Base-by-base conservation (phyloP, 92 coral and sea anemone genomes). In the Hydrozoanthus gracilis region DNA sequence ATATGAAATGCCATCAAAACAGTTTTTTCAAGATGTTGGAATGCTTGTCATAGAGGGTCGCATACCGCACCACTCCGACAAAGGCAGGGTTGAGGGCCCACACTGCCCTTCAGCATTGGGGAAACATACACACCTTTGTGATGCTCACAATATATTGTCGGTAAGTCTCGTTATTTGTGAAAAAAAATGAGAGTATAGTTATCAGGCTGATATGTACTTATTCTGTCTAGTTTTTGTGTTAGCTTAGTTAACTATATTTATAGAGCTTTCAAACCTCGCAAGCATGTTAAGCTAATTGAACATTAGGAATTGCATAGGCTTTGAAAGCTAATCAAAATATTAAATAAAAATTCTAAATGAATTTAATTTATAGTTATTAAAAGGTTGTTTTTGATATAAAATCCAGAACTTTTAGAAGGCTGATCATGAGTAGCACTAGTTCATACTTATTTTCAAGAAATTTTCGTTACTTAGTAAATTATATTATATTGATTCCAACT, bases 11-110 rank as follows among this genome's bases (percentile, higher is more conserved):
- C 98, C 93, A 48, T 86, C 98, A 51, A 94, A 92, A 89, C 96
- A 94, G 78, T 94, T 94, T 90, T 92, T 97, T 89, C 88, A 91
- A 47, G 95, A 97, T 48, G 87, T 97, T 52, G 98, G 98, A 51
- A 87, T 95, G 99, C 94, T 97, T 35, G 88, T 97, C 17, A 35
- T 97, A 35, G 98, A 97, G 69, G 99, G 99, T 7, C 92, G 99
- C 49, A 87, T 87, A 7, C 94, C 98, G 44, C 89, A 93, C 86
- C 82, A 72, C 20, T 94, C 98, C n/a, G 92, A 92, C 44, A 93
- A 88, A 79, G 98, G 98, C 48, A 82, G 95, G 50, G 85, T 88
- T 55, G 95, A 94, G 76, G 98, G 98, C 7, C 89, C 91, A 6
- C 98, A 94, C 70, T 94, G 98, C 35, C 85, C 86, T 39, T 82